Evolutionary conservation across 2,888 invertebrate genomes (phyloP), one percentile per base, ranked within the genome.

Genomic region (Synergus laeviventris): DNA sequence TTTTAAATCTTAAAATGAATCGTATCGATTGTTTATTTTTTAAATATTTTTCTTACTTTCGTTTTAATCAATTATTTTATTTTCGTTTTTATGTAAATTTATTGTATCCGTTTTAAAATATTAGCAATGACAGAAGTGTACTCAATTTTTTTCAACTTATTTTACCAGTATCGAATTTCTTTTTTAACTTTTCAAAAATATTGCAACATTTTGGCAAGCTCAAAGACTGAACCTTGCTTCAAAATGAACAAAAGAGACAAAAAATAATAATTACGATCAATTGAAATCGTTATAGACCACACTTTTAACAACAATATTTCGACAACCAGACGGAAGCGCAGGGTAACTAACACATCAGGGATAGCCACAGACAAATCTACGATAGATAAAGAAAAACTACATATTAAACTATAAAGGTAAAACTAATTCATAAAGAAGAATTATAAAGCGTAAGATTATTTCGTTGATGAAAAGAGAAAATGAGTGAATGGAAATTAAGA

Each of bases 291-390:
- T n/a, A n/a, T 88, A 87, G 87, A 88, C 86, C 86, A 88, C 85
- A 88, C 85, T 87, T 87, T 87, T 84, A 82, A 86, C 87, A 89
- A 90, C 88, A 90, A 89, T 90, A 90, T 89, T 90, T 90, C 90
- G 89, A 90, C 87, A 91, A 90, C 88, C 90, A 91, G 90, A 91
- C 91, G 91, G 91, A 91, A 91, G 91, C 90, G 91, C 91, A 91
- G 91, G 91, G 91, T 91, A 91, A 91, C 87, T 89, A 90, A 91
- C 91, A 90, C 90, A 91, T 91, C 91, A 91, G 91, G 91, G 91
- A 91, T 90, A 90, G 90, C 90, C 90, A 90, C 90, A 90, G 91
- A 91, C 91, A 91, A 91, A 91, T 91, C 91, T 91, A 90, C 88
- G 90, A 89, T 90, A 90, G 88, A 89, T 89, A 89, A 89, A 87